Conservation (phyloP, 2,113 vertebrate species). For the Charadrius vociferus region DNA sequence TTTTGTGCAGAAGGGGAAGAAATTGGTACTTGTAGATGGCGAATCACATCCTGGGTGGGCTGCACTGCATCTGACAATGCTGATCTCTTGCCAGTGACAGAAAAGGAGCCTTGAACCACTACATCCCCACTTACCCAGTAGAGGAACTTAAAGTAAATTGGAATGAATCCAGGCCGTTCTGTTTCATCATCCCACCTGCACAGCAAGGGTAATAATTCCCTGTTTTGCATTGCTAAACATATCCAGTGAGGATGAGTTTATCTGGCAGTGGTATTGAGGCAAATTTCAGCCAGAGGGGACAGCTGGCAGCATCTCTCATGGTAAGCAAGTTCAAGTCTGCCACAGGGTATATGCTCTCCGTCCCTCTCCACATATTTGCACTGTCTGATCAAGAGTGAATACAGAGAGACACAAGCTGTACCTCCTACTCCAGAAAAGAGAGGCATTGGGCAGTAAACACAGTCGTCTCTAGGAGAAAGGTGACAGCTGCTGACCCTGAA, state of each 20-base stretch:
- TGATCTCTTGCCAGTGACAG: neutral
- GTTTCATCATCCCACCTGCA: neutral
- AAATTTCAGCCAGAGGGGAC: neutral
- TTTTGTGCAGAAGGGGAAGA: neutral
- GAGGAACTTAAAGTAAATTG: neutral
- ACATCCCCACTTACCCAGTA: neutral
- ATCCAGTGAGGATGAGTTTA: neutral
- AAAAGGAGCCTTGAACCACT: neutral
- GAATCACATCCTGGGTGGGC: neutral
- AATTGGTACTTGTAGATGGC: neutral
- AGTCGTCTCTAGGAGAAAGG: neutral
- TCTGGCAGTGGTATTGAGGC: neutral
- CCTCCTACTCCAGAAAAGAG: neutral
- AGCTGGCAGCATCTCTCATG: neutral
- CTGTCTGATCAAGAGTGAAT: neutral
- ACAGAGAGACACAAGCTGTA: neutral
- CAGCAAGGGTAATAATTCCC: neutral
- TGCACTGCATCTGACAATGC: neutral
- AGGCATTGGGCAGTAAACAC: neutral
- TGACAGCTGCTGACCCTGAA: neutral
- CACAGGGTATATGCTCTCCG: neutral
- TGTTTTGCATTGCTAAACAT: neutral
- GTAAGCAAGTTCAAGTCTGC: neutral
- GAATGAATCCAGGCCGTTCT: neutral
- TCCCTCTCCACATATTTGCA: neutral